Conservation (phyloP, 2,113 vertebrate species). For the Vicugna pacos region DNA sequence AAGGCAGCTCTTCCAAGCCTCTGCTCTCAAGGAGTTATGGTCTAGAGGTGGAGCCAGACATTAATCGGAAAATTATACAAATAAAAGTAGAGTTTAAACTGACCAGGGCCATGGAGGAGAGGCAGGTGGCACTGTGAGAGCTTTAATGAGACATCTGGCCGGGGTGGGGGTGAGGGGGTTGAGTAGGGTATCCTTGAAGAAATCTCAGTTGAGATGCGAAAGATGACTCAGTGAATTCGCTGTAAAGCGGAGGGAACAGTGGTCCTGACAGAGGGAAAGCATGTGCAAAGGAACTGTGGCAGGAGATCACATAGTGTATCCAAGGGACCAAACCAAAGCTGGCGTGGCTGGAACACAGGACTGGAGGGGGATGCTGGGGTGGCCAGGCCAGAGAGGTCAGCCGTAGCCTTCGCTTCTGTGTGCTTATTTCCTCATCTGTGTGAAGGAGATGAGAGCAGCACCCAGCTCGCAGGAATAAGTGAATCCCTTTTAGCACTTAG, state of each 20-base stretch:
- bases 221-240: background rate
- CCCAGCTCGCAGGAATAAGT: background rate
- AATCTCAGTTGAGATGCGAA: background rate
- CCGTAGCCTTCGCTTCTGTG: background rate
- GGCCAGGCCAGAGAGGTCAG: background rate
- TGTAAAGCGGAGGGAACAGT: background rate
- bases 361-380: background rate
- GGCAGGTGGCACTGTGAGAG: background rate
- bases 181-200: background rate
- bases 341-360: background rate
- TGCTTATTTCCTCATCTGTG: background rate
- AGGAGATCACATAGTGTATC: background rate
- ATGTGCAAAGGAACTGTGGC: background rate
- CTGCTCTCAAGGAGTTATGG: background rate
- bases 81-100: constrained; percentile 3
- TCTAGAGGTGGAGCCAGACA: background rate
- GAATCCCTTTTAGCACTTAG: background rate
- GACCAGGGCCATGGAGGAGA: background rate
- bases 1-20: background rate
- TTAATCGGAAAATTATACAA: background rate
- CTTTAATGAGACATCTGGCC: background rate
- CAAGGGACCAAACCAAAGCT: background rate
- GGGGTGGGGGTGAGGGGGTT: too few species aligned
- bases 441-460: background rate
- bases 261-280: background rate